Evolutionary conservation across 2,113 vertebrate genomes (phyloP).

Genomic region (Recurvirostra avosetta): DNA sequence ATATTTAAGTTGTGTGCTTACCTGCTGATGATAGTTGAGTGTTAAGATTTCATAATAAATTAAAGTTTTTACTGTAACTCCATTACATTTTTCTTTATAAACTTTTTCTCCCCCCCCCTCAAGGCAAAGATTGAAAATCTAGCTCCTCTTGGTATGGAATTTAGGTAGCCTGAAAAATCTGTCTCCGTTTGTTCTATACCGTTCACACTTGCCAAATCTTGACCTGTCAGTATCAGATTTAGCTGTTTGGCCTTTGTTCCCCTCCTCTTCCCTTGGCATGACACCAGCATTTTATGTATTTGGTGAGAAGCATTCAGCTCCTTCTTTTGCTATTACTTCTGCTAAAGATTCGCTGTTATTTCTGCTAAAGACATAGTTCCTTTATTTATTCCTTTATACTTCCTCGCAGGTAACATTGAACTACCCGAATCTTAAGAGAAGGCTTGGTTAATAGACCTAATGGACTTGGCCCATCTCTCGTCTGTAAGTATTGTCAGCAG

Average conservation of each 20-base stretch:
- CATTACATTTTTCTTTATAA: not conserved
- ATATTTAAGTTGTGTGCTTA: not conserved
- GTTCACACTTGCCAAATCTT: not conserved
- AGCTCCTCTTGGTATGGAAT: not conserved
- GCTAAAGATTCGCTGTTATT: not conserved
- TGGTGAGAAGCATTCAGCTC: not conserved
- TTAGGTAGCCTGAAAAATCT: not conserved
- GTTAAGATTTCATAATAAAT: not conserved
- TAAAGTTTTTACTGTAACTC: not conserved
- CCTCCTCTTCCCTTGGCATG: not conserved
- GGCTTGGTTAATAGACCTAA: not conserved
- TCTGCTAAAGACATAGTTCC: not conserved
- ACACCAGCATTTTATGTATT: not conserved
- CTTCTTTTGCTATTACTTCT: not conserved
- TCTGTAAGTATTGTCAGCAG: not conserved
- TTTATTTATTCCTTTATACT: not conserved
- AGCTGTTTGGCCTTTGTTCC: not conserved
- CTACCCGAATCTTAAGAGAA: too few species aligned
- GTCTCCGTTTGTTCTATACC: not conserved
- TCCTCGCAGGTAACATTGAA: not conserved
- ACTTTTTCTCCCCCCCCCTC: not conserved
- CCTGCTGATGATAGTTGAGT: not conserved
- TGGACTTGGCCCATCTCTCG: not conserved
- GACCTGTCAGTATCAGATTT: not conserved
- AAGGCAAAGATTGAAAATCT: not conserved